Evolutionary conservation across 2,113 vertebrate species (phyloP).

Genomic region (Gallinago media): DNA sequence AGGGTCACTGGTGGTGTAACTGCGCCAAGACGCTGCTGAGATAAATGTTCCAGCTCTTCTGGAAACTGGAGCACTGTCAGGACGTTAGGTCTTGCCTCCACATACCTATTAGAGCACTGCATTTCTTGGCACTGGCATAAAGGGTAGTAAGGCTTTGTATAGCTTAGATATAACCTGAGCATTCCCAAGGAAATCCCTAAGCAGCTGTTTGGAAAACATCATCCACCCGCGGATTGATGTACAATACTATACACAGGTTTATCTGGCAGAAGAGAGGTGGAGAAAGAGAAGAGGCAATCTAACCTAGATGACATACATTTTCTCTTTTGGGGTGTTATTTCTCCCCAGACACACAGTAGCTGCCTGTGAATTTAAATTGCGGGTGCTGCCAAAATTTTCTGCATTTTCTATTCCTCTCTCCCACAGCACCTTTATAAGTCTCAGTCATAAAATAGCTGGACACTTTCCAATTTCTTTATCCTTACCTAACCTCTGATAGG

Average conservation of each 20-base stretch:
- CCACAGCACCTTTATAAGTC: background rate
- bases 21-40: background rate
- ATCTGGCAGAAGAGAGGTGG: background rate
- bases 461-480: background rate
- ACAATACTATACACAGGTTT: rapidly evolving
- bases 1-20: background rate
- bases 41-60: background rate
- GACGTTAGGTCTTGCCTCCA: background rate
- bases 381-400: background rate
- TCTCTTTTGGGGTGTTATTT: background rate
- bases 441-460: background rate
- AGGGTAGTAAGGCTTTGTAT: background rate
- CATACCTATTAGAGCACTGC: background rate
- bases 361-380: background rate
- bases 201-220: background rate
- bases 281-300: background rate
- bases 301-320: background rate
- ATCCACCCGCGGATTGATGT: too few species aligned
- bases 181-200: background rate
- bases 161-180: background rate
- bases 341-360: background rate
- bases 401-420: background rate
- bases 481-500: background rate
- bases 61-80: background rate
- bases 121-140: background rate